Base-by-base conservation (phyloP, 1,140 invertebrate genomes). In the Protaetia brevitarsis region DNA sequence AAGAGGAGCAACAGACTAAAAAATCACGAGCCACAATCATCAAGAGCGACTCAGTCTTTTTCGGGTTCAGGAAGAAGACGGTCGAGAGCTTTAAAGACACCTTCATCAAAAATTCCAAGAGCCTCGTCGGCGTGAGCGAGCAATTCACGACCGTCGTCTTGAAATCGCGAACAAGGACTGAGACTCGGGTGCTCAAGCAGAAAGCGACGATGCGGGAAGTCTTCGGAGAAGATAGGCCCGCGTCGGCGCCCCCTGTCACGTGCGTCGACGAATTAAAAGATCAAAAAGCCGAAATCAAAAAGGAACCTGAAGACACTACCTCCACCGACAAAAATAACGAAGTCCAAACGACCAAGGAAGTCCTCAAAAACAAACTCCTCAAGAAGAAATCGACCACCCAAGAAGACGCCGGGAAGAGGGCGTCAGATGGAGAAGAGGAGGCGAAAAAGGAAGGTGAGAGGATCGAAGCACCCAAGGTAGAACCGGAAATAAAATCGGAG, bases 141-240 rank as follows among this genome's bases (percentile, higher is more conserved):
- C 81, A 83, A 66, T 90, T 91, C 72, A 84, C 88, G 7, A 88
- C 89, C 0, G 83, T 89, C 19, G 84, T 92, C 13, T 73, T 91
- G 51, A 88, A 89, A 72, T 88, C 88, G 23, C 81, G 90, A 68
- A 92, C 90, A 3, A 81, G 90, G 70, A 91, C 87, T 13, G 88
- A 91, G 75, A 90, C 87, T n/a, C 82, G 88, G 68, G 82, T 89
- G 16, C 78, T 90, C 71, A 89, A 90, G 76, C 87, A 90, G 70
- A 82, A 88, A 70, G 88, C 89, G 7, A 91, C 88, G 1, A 91
- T 92, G 28, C 85, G 88, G 67, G 89, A 91, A 77, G 89, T 92
- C 0, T 93, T 92, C 76, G 89, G 89, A 2, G 89, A 88, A 30
- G 85, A 88, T 73, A 77, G 88, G 6, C 87, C 88, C 0, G 87